Conservation (phyloP, 2,888 invertebrate species). For the Polyploca ridens region DNA sequence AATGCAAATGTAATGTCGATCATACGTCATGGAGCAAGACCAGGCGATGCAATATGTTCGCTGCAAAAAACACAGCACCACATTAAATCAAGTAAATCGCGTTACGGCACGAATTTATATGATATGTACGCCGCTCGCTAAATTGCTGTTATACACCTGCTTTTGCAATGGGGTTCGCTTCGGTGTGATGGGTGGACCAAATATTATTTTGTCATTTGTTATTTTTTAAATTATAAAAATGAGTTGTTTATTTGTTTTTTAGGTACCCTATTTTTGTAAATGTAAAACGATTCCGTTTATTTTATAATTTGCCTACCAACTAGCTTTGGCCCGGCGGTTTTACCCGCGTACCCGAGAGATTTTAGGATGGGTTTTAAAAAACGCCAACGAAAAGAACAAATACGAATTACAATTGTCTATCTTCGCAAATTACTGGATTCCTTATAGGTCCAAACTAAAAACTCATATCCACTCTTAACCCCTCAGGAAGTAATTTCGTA, state of each 20-base stretch:
- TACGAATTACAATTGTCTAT: no score
- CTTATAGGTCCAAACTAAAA: no score
- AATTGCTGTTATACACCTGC: conserved; percentile 39
- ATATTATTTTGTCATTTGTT: conserved; percentile 3
- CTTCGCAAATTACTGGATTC: no score
- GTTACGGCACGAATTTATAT: conserved; percentile 45
- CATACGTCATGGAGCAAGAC: conserved; percentile 10
- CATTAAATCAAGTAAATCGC: conserved; percentile 52
- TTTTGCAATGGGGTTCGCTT: conserved; percentile 28
- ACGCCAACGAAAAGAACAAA: no score
- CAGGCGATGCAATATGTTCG: conserved; percentile 15
- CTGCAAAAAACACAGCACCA: conserved; percentile 22
- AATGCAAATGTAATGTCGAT: conserved; percentile 17
- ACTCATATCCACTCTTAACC: no score
- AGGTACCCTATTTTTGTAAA: no score
- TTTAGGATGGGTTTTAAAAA: no score
- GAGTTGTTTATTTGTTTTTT: not conserved
- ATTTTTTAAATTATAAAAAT: not conserved
- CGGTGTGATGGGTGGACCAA: conserved; percentile 9
- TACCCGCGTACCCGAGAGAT: no score
- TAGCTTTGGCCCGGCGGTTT: no score
- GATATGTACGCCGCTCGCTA: conserved; percentile 16
- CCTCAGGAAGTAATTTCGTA: no score
- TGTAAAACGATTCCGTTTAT: no score
- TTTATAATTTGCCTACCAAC: no score